A percentile compares a stretch with the other conserved stretches of the same genome.
Evolutionary conservation across 2,888 invertebrate genomes (phyloP).

Genomic region (Nomada ruficornis): DNA sequence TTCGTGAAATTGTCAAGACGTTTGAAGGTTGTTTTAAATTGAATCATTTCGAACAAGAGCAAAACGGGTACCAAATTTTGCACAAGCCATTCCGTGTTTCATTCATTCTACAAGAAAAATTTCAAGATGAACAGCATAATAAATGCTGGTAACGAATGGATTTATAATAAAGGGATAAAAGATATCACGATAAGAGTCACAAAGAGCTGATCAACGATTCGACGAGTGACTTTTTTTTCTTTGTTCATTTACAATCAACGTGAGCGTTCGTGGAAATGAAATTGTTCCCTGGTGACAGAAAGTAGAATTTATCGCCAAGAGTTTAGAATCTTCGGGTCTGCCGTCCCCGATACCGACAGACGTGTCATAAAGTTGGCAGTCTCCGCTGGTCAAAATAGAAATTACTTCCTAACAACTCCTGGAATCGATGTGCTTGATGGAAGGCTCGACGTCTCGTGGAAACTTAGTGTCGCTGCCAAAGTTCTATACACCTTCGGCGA

Average conservation of each 20-base stretch:
- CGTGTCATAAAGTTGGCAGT: slow-evolving; percentile 3
- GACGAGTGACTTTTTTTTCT: too few relatives aligned
- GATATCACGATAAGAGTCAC: too few relatives aligned
- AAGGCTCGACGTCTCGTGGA: neutral
- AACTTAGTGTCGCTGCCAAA: neutral
- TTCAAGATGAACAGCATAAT: too few relatives aligned
- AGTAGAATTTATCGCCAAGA: neutral
- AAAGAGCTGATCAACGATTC: neutral
- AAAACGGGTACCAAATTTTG: too few relatives aligned
- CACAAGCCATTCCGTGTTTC: too few relatives aligned
- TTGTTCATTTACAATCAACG: neutral
- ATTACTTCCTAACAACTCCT: slow-evolving; percentile 21
- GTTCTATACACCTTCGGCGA: neutral
- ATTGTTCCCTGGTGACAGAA: neutral
- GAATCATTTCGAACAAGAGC: too few relatives aligned
- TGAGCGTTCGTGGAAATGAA: neutral
- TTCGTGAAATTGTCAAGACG: too few relatives aligned
- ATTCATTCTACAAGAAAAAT: too few relatives aligned
- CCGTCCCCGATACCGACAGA: neutral
- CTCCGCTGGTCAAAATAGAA: neutral
- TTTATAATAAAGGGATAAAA: too few relatives aligned
- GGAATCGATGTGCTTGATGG: slow-evolving; percentile 15
- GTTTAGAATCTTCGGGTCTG: neutral
- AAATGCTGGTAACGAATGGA: too few relatives aligned
- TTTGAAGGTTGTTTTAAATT: too few relatives aligned